These are phyloP conservation scores for Drosophila kanapiae DNA, from an alignment of 1,140 invertebrate species.

Conservation along the genomic window DNA sequence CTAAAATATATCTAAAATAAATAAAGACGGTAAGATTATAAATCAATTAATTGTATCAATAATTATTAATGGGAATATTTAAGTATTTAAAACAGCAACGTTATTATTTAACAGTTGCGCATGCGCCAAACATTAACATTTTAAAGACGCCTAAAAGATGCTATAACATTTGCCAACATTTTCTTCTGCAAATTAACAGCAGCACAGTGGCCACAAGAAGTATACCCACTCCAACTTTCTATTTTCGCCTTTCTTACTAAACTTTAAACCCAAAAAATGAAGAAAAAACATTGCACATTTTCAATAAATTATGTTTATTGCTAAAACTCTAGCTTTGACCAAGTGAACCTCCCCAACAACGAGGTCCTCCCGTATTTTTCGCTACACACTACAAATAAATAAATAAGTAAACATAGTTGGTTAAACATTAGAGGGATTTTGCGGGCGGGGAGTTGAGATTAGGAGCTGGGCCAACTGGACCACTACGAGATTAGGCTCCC, in stretches of 20 bases:
- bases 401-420: constrained; percentile 71
- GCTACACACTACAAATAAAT: constrained; percentile 76
- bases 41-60: background rate
- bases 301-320: constrained; percentile 74
- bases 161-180: background rate
- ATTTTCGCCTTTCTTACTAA: background rate
- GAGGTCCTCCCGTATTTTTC: constrained; percentile 22
- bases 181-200: constrained; percentile 1
- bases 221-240: too few relatives aligned
- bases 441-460: constrained; percentile 37
- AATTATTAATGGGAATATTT: background rate
- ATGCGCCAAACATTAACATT: background rate
- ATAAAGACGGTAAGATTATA: too few relatives aligned
- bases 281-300: constrained; percentile 4
- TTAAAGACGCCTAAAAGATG: constrained; percentile 49
- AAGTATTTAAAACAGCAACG: background rate
- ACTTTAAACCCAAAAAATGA: background rate
- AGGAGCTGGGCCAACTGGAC: constrained; percentile 50
- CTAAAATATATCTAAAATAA: background rate
- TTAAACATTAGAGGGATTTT: constrained; percentile 56
- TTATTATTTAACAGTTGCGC: background rate
- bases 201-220: background rate
- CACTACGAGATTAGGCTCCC: constrained; percentile 48
- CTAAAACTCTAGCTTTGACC: constrained; percentile 50
- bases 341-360: constrained; percentile 33